Evolutionary conservation across 2,888 invertebrate species (phyloP).

Genomic region (Agrochola litura): DNA sequence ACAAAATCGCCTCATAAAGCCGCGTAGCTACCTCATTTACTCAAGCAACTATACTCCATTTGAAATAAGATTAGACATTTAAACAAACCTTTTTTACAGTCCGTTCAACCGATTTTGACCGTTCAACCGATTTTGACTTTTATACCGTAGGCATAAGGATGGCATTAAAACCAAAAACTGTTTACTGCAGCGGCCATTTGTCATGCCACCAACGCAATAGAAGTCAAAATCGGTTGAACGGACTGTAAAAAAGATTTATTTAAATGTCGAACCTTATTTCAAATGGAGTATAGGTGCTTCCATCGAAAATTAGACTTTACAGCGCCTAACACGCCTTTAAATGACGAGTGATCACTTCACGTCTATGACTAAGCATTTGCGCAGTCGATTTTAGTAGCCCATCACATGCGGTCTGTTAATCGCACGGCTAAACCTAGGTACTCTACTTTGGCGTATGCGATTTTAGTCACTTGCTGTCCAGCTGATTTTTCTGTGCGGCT

Average conservation of each 20-base stretch:
- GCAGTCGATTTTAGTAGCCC: background rate
- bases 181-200: too few species aligned
- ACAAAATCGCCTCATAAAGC: background rate
- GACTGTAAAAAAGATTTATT: too few species aligned
- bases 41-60: background rate
- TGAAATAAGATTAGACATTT: too few species aligned
- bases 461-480: background rate
- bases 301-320: background rate
- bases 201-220: too few species aligned
- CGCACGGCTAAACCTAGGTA: background rate
- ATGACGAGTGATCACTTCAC: background rate
- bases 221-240: too few species aligned
- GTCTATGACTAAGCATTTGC: background rate
- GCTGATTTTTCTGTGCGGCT: too few species aligned
- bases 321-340: background rate
- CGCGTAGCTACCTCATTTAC: background rate
- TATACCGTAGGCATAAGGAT: too few species aligned
- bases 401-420: background rate
- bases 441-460: background rate
- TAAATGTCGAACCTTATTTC: too few species aligned
- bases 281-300: background rate
- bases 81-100: too few species aligned
- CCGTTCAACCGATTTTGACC: too few species aligned
- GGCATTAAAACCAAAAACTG: too few species aligned
- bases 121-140: too few species aligned